Percentiles rank a stretch among this genome's conserved stretches.
These are phyloP conservation scores for Paradisaea rubra DNA, from an alignment of 2,113 vertebrate species.

Conservation along the genomic window DNA sequence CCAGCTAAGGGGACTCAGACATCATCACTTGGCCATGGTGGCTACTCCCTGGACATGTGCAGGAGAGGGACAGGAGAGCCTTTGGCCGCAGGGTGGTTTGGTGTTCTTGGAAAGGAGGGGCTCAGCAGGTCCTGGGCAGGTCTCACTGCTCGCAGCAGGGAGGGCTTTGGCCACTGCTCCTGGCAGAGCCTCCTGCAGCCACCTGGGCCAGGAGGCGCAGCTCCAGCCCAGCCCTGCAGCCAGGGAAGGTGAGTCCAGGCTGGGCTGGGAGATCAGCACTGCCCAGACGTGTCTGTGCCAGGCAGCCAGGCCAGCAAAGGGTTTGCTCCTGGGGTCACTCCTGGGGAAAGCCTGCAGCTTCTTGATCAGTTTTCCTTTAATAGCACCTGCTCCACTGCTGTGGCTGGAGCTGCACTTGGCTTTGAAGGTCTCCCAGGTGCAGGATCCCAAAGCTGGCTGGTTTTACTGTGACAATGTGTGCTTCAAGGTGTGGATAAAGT, in stretches of 20 bases:
- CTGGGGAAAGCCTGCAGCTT: background rate
- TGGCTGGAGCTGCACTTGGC: background rate
- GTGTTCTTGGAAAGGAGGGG: background rate
- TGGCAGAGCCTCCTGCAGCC: background rate
- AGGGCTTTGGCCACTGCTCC: background rate
- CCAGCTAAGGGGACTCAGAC: background rate
- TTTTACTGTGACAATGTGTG: background rate
- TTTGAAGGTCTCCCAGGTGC: background rate
- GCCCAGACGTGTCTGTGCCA: background rate
- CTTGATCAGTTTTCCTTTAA: background rate
- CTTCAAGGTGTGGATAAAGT: background rate
- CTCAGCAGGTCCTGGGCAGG: background rate
- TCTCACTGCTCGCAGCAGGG: background rate
- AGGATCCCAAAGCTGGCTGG: background rate
- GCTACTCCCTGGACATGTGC: background rate
- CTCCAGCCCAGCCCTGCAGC: background rate
- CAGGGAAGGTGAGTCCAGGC: background rate
- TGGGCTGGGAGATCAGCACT: background rate
- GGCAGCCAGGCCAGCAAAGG: background rate
- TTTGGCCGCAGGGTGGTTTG: background rate
- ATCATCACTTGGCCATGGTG: fast-evolving
- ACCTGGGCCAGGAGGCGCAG: background rate
- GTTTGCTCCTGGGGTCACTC: background rate
- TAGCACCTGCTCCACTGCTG: background rate
- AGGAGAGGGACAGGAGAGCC: background rate